Conservation (phyloP, 1,140 invertebrate species). For the Arctopsyche grandis region DNA sequence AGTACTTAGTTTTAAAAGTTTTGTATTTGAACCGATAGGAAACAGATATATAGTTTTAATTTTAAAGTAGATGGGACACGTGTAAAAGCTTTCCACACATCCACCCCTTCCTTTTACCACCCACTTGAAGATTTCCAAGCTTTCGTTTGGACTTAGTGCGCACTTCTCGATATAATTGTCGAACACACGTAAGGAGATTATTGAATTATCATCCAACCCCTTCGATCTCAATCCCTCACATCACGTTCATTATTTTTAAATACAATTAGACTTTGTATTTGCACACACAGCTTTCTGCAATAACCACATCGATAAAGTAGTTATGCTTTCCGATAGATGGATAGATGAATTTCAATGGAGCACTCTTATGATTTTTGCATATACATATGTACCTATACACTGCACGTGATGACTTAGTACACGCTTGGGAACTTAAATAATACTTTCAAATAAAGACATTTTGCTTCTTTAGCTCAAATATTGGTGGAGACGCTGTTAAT, state of each 20-base stretch:
- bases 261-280: no score
- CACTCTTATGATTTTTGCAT: neutral
- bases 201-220: no score
- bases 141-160: neutral
- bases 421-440: neutral
- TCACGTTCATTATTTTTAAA: no score
- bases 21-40: no score
- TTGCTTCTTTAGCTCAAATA: conserved; percentile 8
- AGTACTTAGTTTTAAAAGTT: no score
- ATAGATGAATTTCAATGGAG: conserved; percentile 24
- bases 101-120: neutral
- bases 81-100: conserved; percentile 11
- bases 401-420: neutral
- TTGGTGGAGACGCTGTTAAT: neutral
- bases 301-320: no score
- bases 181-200: no score
- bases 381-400: conserved; percentile 1
- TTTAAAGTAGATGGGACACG: conserved; percentile 2
- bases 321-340: neutral
- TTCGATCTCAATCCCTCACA: no score
- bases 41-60: no score
- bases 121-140: neutral
- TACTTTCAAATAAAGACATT: neutral
- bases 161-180: neutral
- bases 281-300: no score